Base-by-base conservation (phyloP, 2,888 invertebrate species). In the Hirtodrosophila alboralis region DNA sequence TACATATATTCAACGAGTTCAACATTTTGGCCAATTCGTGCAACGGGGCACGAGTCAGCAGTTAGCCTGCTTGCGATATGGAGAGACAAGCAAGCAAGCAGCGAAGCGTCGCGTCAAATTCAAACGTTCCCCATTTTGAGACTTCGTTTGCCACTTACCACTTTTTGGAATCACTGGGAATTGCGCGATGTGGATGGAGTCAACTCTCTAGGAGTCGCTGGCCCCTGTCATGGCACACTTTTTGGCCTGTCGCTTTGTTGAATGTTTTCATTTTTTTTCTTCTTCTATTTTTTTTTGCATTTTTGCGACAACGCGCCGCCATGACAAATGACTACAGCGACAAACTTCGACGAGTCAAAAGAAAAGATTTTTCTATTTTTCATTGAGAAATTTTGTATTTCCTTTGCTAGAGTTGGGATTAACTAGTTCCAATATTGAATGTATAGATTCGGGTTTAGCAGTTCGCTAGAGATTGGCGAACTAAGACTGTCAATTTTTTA, bases 251-350 rank as follows among this genome's bases (percentile, higher is more conserved):
- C 70, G 43, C 70, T 66, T 68, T 45, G 59, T 59, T 60, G 45
- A 70, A 70, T 70, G 65, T 70, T 70, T 70, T 70, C 59, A 70
- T 70, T 70, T 70, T 23, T 23, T 23, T 5, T 23, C 5, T 7
- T 23, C 5, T 23, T 23, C 6, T 23, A 23, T 23, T 23, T 23
- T 23, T 2, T 23, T 23, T 70, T 72, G 75, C 75, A 60, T 58
- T 54, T 54, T 26, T 38, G 30, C 41, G 51, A 52, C 45, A 16
- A 13, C 10, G 9, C 47, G 30, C 37, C 16, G 31, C 40, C 56
- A 69, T 80, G 80, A 80, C 84, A 80, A 80, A 80, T 84, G 79
- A 79, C 80, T 84, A 68, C 65, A 68, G 74, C 77, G 60, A 83
- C 80, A 80, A 80, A 80, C 79, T 83, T 62, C 27, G 8, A 34